Percentiles rank a stretch among this genome's conserved stretches.
phyloP scores from a whole-genome alignment of 2,113 vertebrate species.

The Nycticebus coucang region DNA sequence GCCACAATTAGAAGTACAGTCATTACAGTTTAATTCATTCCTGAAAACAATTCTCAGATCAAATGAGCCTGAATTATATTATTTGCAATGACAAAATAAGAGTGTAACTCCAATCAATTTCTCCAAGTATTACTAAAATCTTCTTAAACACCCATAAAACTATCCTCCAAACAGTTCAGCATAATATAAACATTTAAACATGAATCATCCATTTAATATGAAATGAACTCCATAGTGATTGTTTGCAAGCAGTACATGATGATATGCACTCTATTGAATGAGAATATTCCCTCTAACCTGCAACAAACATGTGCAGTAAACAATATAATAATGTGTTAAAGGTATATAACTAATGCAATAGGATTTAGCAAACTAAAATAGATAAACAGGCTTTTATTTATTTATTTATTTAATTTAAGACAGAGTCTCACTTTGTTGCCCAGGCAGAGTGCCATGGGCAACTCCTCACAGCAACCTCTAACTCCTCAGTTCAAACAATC shows the following conservation, averaged over 20 bases:
- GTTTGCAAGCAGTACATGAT: neutral
- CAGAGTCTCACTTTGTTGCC: too few species aligned
- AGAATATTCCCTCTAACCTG: neutral
- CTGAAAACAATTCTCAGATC: slow-evolving; percentile 19
- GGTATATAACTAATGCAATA: neutral
- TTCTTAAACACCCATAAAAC: neutral
- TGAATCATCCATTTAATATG: slow-evolving; percentile 1
- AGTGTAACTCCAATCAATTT: neutral
- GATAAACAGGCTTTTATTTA: neutral
- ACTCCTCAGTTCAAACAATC: too few species aligned
- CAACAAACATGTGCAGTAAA: neutral
- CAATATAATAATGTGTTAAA: neutral
- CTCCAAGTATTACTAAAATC: slow-evolving; percentile 1
- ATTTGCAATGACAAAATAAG: slow-evolving; percentile 33
- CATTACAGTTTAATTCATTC: neutral
- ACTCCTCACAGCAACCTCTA: too few species aligned
- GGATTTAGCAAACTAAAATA: slow-evolving; percentile 23
- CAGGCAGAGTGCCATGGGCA: too few species aligned
- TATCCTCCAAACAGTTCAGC: slow-evolving; percentile 27
- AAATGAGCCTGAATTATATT: neutral
- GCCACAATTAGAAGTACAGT: neutral
- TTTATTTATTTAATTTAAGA: too few species aligned
- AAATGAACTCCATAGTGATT: slow-evolving; percentile 27
- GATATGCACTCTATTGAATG: neutral
- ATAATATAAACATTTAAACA: slow-evolving; percentile 7